Evolutionary conservation across 2,888 invertebrate species (phyloP), one percentile per base, ranked within the genome.

Genomic region (Caenorhabditis afra): DNA sequence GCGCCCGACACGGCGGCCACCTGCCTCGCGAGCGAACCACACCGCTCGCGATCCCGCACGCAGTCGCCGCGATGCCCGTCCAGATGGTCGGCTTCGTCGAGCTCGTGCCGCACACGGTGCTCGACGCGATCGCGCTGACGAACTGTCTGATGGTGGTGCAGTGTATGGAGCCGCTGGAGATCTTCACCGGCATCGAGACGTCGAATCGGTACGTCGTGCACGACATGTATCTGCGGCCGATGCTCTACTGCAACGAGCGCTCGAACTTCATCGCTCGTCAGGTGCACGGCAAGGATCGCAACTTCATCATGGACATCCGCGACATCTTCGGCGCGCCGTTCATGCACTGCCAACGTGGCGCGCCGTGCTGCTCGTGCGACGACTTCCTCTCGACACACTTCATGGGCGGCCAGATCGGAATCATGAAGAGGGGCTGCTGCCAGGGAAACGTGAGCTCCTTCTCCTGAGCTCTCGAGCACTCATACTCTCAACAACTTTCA

Each of bases 211-310:
- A 73, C 44, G 65, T 73, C n/a, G 64, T 73, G 4, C 64, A 73
- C 41, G 73, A 73, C 18, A 73, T 73, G 73, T 73, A 52, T 22
- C 64, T 73, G 16, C 64, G 73, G 35, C 73, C 65, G 10, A 22
- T 73, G 52, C 57, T 73, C n/a, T 73, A 47, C 35, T 64, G 65
- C 23, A 52, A 49, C 39, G 73, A 73, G n/a, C 29, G 50, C 16
- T 73, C 73, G 35, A 68, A 59, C 20, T 12, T 52, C 4, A 1
- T 68, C 44, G 29, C 29, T 0, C 41, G 68, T 0, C 50, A 59
- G 8, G 50, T 41, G 29, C 23, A 23, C 18, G 68, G 68, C 12
- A 53, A 52, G 1, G 52, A 52, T 8, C n/a, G 68, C 0, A 58
- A 68, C 16, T 68, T 68, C n/a, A 39, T 16, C 10, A 68, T 68